Evolutionary conservation across 2,113 vertebrate species (phyloP).

Genomic region (Oreochromis aureus): DNA sequence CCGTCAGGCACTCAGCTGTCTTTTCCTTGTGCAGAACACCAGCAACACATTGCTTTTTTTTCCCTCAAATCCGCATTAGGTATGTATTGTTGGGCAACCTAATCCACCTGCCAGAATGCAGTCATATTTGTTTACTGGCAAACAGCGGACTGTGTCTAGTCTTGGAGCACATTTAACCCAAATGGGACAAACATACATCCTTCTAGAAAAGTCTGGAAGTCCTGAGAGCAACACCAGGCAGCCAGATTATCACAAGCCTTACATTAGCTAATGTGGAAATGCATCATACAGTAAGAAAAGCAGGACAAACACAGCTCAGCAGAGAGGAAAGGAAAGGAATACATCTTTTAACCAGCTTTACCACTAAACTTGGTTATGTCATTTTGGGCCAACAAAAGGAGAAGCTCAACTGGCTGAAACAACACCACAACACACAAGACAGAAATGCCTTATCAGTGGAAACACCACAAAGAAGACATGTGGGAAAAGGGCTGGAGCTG

Average conservation of each 20-base stretch:
- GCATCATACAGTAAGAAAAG: background rate
- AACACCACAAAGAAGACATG: background rate
- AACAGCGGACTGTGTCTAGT: background rate
- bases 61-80: constrained; percentile 19
- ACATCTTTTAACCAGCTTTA: background rate
- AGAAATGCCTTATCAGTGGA: background rate
- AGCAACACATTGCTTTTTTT: background rate
- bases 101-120: constrained; percentile 29
- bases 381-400: background rate
- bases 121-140: background rate
- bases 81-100: constrained; percentile 33
- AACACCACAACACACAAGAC: background rate
- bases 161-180: background rate
- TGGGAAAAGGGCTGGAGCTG: background rate
- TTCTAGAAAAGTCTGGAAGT: background rate
- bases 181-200: background rate
- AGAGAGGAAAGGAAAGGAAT: background rate
- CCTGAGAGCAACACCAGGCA: background rate
- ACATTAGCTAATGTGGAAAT: background rate
- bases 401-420: background rate
- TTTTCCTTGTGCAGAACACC: background rate
- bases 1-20: background rate
- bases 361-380: background rate
- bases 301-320: background rate
- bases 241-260: background rate